Evolutionary conservation across 2,888 invertebrate genomes (phyloP).

Genomic region (Acanthoscelides obtectus): DNA sequence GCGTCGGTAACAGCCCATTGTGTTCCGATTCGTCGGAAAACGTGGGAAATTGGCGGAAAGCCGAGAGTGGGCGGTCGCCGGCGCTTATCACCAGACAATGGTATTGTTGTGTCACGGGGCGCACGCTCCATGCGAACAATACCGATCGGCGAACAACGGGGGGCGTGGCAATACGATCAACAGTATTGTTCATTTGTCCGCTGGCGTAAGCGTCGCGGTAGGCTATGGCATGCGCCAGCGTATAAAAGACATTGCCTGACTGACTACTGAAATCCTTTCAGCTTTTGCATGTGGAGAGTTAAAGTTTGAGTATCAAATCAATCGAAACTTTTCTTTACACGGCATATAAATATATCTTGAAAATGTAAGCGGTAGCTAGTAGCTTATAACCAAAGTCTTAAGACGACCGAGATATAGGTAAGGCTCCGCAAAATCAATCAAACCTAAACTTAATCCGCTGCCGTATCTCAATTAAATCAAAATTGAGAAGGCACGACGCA

Average conservation of each 20-base stretch:
- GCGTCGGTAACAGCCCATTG: not conserved
- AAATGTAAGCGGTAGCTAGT: too few relatives aligned
- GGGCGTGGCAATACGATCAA: constrained; percentile 43
- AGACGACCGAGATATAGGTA: too few relatives aligned
- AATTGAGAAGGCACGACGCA: too few relatives aligned
- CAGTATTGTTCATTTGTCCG: constrained; percentile 49
- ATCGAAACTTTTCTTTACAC: too few relatives aligned
- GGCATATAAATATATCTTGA: too few relatives aligned
- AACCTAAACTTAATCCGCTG: too few relatives aligned
- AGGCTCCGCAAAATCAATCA: too few relatives aligned
- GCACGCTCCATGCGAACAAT: constrained; percentile 46
- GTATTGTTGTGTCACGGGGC: constrained; percentile 44
- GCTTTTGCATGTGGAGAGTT: too few relatives aligned
- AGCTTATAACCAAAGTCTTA: too few relatives aligned
- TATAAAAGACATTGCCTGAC: not conserved
- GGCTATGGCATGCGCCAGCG: constrained; percentile 12
- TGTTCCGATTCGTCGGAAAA: not conserved
- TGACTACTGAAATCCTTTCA: not conserved
- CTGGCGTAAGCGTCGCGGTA: constrained; percentile 36
- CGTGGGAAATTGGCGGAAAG: not conserved
- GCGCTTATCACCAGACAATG: constrained; percentile 42
- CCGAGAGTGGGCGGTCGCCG: constrained; percentile 9
- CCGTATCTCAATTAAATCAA: too few relatives aligned
- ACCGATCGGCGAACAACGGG: constrained; percentile 44
- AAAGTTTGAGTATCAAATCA: too few relatives aligned